Evolutionary conservation across 2,113 vertebrate genomes (phyloP), one percentile per base, ranked within the genome.

Genomic region (Cricetomys ansorgei): DNA sequence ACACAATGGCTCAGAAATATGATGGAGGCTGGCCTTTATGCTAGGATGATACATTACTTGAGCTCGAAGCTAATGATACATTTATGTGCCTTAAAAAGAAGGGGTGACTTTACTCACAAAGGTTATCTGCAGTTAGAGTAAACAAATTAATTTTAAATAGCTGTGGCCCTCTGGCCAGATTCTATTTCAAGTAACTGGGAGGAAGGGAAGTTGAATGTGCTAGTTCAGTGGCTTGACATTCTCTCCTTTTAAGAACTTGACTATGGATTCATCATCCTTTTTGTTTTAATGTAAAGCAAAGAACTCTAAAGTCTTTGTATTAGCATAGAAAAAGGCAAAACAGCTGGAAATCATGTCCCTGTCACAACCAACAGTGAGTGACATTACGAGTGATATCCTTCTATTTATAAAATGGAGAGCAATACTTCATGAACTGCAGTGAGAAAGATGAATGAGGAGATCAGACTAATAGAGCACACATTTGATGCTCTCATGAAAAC

Each of bases 131-230:
- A 87, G 8, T 25, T 91, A 83, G 53, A 91, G n/a, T 95, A 67
- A 96, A 40, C 23, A 97, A 89, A 84, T 94, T 95, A 76, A 81
- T 94, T 94, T 94, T 96, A 77, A 94, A 94, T 40, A 91, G 55
- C 77, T 57, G 23, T 91, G 80, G 40, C 72, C 88, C 70, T 91
- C 53, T 73, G 86, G 92, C 53, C 40, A 92, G 85, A 75, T 85
- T 85, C 37, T 92, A 48, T 94, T 91, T 95, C 69, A 97, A 73
- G 55, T 57, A n/a, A 69, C 19, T 85, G n/a, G 12, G 64, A 65
- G 13, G 29, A 94, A 84, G 21, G 57, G n/a, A 84, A 85, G 31
- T 76, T 93, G 50, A 57, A 19, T 95, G 76, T 19, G 43, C 70
- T 94, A 79, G 19, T 92, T 97, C 43, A 17, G 57, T 73, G 29